Evolutionary conservation across 1,140 invertebrate species (phyloP).

Genomic region (Zaprionus tsacasi): DNA sequence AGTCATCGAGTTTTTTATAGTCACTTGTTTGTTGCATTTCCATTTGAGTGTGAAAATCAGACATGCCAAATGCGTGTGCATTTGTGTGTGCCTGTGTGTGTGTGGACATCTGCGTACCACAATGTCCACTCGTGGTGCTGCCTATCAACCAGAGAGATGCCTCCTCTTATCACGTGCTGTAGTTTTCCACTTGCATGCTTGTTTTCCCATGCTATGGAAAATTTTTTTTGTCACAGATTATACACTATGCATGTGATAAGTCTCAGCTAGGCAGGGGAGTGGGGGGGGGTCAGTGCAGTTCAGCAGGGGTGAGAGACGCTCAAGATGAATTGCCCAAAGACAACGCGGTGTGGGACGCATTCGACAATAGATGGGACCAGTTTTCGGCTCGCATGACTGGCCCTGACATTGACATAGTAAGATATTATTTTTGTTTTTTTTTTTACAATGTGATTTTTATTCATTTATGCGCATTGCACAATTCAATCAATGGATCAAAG

Average conservation of each 20-base stretch:
- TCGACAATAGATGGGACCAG: conserved; percentile 34
- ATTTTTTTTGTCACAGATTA: conserved; percentile 58
- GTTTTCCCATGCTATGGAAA: conserved; percentile 61
- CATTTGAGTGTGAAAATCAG: conserved; percentile 47
- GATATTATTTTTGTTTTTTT: conserved; percentile 22
- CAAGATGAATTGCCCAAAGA: conserved; percentile 25
- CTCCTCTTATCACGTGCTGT: conserved; percentile 73
- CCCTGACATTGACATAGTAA: conserved; percentile 78
- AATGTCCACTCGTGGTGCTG: conserved; percentile 39
- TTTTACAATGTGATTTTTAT: conserved; percentile 38
- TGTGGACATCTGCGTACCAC: conserved; percentile 12
- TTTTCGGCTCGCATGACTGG: conserved; percentile 54
- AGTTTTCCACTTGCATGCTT: conserved; percentile 67
- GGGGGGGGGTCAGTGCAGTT: neutral
- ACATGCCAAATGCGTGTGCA: conserved; percentile 35
- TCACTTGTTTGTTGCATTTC: conserved; percentile 52
- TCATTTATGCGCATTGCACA: conserved; percentile 75
- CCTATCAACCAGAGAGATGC: conserved; percentile 49
- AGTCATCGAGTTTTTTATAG: conserved; percentile 37
- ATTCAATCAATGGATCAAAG: conserved; percentile 23
- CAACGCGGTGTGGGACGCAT: neutral
- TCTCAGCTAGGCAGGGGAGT: neutral
- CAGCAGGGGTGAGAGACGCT: neutral
- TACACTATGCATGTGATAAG: neutral
- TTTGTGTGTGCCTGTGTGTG: conserved; percentile 6